Conservation (phyloP, 2,797 vertebrate species). For the Acrossocheilus wenchowensis region DNA sequence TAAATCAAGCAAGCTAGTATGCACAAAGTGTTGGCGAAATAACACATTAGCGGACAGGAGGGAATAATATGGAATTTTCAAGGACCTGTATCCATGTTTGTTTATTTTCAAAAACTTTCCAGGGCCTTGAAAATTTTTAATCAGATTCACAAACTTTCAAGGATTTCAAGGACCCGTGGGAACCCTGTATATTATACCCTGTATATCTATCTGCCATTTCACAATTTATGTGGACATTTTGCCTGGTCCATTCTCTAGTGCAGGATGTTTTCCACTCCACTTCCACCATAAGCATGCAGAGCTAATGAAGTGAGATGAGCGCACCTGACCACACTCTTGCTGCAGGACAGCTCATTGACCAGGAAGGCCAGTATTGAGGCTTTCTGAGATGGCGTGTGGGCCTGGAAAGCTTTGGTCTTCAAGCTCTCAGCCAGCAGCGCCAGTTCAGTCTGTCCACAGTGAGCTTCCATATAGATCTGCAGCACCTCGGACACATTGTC, state of each 20-base stretch:
- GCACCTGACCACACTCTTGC: constrained; percentile 93
- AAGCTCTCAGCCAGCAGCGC: constrained; percentile 86
- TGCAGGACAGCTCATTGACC: constrained; percentile 93
- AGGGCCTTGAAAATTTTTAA: too few relatives aligned
- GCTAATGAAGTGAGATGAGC: constrained; percentile 15
- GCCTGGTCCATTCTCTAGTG: too few relatives aligned
- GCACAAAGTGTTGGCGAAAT: too few relatives aligned
- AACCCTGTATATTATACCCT: too few relatives aligned
- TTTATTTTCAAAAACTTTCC: too few relatives aligned
- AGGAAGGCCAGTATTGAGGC: constrained; percentile 89
- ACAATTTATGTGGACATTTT: background rate
- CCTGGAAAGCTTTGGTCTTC: constrained; percentile 93
- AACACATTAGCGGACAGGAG: too few relatives aligned
- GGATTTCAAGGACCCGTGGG: too few relatives aligned
- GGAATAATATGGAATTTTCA: too few relatives aligned
- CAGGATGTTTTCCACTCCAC: background rate
- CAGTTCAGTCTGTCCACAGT: constrained; percentile 85
- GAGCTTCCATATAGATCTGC: constrained; percentile 92
- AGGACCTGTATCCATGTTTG: too few relatives aligned
- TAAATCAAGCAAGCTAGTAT: too few relatives aligned
- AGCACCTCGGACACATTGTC: constrained; percentile 96
- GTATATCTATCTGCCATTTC: background rate
- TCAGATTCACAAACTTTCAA: too few relatives aligned
- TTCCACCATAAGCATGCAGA: background rate
- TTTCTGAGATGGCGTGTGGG: constrained; percentile 90